Conservation (phyloP, 2,888 invertebrate species). For the Alcis repandata region DNA sequence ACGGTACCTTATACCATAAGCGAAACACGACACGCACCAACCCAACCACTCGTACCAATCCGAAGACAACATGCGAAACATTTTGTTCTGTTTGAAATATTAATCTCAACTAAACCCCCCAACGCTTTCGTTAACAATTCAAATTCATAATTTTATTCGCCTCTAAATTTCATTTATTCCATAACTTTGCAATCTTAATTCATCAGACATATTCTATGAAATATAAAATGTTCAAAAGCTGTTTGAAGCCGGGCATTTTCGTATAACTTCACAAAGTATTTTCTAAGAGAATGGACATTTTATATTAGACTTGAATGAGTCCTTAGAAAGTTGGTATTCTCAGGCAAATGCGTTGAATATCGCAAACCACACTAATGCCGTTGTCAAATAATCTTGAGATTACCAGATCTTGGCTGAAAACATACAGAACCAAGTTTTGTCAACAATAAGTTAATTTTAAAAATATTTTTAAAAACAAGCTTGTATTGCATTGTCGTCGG, state of each 20-base stretch:
- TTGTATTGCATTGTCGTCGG: too few relatives aligned
- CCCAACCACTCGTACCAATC: too few relatives aligned
- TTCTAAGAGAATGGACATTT: conserved; percentile 22
- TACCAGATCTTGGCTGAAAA: conserved; percentile 27
- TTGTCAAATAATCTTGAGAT: conserved; percentile 48
- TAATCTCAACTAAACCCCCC: background rate
- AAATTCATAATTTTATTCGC: conserved; percentile 8
- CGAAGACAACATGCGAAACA: too few relatives aligned
- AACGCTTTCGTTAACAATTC: too few relatives aligned
- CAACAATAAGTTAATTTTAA: too few relatives aligned
- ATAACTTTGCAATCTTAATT: conserved; percentile 18
- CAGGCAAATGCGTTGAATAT: conserved; percentile 36
- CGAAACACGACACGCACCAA: too few relatives aligned
- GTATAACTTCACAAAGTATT: conserved; percentile 8
- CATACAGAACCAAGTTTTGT: conserved; percentile 20
- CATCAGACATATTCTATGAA: conserved; percentile 7
- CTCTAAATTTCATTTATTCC: conserved; percentile 14
- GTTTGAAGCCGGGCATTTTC: conserved; percentile 7
- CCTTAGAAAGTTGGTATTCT: conserved; percentile 27
- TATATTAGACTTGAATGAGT: conserved; percentile 19
- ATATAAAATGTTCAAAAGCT: conserved; percentile 15
- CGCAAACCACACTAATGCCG: conserved; percentile 38
- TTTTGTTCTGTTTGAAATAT: background rate
- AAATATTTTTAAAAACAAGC: too few relatives aligned
- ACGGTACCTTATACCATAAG: too few relatives aligned